Evolutionary conservation across 2,888 invertebrate species (phyloP).

Genomic region (Panorpa germanica): DNA sequence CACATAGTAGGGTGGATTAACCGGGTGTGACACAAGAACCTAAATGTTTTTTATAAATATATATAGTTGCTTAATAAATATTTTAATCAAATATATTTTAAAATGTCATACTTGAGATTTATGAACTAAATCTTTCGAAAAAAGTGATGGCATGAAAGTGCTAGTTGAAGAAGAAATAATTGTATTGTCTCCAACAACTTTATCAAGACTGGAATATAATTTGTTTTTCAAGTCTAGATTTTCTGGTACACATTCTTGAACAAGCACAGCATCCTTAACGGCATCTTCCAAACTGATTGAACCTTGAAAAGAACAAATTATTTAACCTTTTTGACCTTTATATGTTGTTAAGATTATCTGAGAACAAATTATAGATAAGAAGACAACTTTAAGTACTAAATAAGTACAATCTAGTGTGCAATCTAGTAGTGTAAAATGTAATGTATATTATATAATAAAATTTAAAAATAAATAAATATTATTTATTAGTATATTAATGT

Average conservation of each 20-base stretch:
- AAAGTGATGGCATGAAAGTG: slow-evolving; percentile 73
- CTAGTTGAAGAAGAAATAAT: slow-evolving; percentile 89
- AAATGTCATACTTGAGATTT: slow-evolving; percentile 28
- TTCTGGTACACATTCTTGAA: slow-evolving; percentile 93
- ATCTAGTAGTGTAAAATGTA: too few relatives aligned
- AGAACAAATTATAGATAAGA: too few relatives aligned
- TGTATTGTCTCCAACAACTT: slow-evolving; percentile 49
- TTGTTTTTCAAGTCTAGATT: slow-evolving; percentile 64
- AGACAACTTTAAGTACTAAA: too few relatives aligned
- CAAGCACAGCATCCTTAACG: slow-evolving; percentile 55
- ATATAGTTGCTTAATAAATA: background rate
- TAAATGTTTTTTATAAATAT: slow-evolving; percentile 11
- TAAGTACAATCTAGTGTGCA: too few relatives aligned
- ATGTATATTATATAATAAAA: too few relatives aligned
- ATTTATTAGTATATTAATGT: too few relatives aligned
- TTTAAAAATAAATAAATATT: too few relatives aligned
- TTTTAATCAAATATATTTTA: slow-evolving; percentile 4
- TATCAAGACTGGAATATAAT: slow-evolving; percentile 61
- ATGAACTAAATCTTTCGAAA: slow-evolving; percentile 65
- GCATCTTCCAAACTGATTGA: slow-evolving; percentile 46
- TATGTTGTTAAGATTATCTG: background rate
- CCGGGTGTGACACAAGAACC: slow-evolving; percentile 67
- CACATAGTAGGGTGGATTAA: slow-evolving; percentile 93
- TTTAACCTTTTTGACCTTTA: slow-evolving; percentile 5
- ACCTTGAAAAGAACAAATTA: slow-evolving; percentile 24